Evolutionary conservation across 2,888 invertebrate genomes (phyloP).

Genomic region (Sphaerophoria rueppellii): DNA sequence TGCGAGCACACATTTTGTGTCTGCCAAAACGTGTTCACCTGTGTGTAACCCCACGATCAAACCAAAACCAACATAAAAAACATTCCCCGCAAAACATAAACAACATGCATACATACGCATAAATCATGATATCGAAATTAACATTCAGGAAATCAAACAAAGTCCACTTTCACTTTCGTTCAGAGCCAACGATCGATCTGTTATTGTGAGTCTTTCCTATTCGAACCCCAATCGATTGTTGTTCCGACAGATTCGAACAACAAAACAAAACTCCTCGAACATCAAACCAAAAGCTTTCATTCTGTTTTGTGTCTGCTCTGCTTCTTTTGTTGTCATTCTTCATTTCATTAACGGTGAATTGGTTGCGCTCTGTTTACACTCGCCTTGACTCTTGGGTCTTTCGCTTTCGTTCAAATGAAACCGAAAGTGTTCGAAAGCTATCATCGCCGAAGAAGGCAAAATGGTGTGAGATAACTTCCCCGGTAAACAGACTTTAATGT

Average conservation of each 20-base stretch:
- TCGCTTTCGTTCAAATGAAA: conserved; percentile 51
- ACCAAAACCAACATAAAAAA: conserved; percentile 43
- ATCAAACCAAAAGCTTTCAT: conserved; percentile 43
- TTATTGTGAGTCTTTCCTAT: background rate
- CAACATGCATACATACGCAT: background rate
- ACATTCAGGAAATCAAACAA: conserved; percentile 66
- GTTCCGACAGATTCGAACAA: background rate
- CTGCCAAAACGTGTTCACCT: conserved; percentile 50
- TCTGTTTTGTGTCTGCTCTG: background rate
- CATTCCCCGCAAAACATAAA: conserved; percentile 25
- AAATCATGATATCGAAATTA: conserved; percentile 48
- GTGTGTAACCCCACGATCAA: background rate
- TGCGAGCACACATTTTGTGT: background rate
- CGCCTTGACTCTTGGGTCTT: conserved; percentile 47
- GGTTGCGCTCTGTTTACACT: conserved; percentile 46
- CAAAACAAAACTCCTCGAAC: background rate
- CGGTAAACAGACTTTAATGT: conserved; percentile 42
- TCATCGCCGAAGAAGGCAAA: background rate
- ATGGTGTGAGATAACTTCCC: conserved; percentile 11
- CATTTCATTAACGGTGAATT: conserved; percentile 2
- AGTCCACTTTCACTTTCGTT: conserved; percentile 66
- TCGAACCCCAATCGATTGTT: conserved; percentile 20
- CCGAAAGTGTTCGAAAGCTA: conserved; percentile 49
- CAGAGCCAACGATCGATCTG: conserved; percentile 1
- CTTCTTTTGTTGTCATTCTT: conserved; percentile 37